phyloP scores from a whole-genome alignment of 2,797 vertebrate species.

The Ptychadena robeensis region DNA sequence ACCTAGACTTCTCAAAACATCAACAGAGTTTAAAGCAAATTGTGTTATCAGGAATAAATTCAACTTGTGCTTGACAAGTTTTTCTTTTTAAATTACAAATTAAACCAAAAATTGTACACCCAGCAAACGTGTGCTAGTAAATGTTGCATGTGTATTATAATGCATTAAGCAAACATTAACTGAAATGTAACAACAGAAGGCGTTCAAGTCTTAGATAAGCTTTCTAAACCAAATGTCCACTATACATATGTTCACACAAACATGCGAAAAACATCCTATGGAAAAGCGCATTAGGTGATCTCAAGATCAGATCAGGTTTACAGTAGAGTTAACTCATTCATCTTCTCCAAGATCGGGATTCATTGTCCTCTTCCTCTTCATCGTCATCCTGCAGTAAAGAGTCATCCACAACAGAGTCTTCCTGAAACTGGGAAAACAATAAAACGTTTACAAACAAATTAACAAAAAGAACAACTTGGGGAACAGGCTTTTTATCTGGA shows the following conservation, averaged over 20 bases:
- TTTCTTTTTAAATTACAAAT: constrained; percentile 78
- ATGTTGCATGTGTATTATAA: constrained; percentile 81
- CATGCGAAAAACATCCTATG: constrained; percentile 79
- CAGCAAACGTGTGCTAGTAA: constrained; percentile 79
- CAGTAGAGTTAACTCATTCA: constrained; percentile 78
- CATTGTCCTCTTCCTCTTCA: constrained; percentile 96
- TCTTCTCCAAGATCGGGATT: constrained; percentile 97
- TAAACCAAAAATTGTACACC: constrained; percentile 78
- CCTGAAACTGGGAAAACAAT: constrained; percentile 81
- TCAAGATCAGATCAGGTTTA: constrained; percentile 75
- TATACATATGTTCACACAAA: constrained; percentile 73
- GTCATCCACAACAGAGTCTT: constrained; percentile 92
- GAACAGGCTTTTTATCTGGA: no score
- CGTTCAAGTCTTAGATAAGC: constrained; percentile 74
- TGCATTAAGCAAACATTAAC: constrained; percentile 85
- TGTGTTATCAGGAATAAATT: constrained; percentile 78
- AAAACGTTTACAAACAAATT: constrained; percentile 28
- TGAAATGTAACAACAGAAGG: constrained; percentile 81
- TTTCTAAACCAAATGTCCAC: constrained; percentile 76
- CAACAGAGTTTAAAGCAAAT: constrained; percentile 83
- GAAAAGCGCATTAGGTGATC: constrained; percentile 82
- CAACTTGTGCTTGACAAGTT: constrained; percentile 78
- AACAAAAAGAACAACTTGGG: no score
- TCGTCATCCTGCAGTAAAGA: constrained; percentile 95
- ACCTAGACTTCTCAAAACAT: constrained; percentile 84